These are phyloP conservation scores for Chunga burmeisteri DNA, from an alignment of 2,113 vertebrate species.

Conservation along the genomic window DNA sequence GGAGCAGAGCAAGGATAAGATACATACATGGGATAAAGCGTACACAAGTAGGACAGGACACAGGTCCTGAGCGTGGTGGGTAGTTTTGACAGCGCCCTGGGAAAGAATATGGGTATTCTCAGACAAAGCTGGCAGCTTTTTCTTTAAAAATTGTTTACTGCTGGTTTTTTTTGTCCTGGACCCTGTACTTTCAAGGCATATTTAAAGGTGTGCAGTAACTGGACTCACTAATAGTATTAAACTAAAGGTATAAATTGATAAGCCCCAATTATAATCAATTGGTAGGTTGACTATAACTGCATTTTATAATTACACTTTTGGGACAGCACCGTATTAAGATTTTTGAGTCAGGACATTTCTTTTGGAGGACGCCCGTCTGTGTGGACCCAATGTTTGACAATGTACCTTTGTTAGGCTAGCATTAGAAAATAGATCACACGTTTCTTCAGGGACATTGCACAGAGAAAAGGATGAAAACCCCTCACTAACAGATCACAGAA, in stretches of 20 bases:
- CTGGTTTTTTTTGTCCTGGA: background rate
- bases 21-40: fast-evolving
- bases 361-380: too few species aligned
- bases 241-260: background rate
- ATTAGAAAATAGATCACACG: background rate
- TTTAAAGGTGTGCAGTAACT: background rate
- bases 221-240: background rate
- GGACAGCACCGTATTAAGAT: background rate
- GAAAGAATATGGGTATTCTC: fast-evolving
- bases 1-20: background rate
- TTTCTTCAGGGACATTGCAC: background rate
- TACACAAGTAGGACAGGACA: background rate
- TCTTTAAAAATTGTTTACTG: background rate
- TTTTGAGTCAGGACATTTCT: background rate
- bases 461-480: background rate
- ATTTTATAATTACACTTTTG: background rate
- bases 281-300: background rate
- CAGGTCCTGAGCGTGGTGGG: background rate
- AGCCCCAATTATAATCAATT: background rate
- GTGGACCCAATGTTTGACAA: background rate
- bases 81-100: fast-evolving
- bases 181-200: background rate
- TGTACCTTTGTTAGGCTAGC: background rate
- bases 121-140: background rate
- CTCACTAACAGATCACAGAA: background rate